Base-by-base conservation (phyloP, 2,113 vertebrate genomes). In the Paramisgurnus dabryanus region DNA sequence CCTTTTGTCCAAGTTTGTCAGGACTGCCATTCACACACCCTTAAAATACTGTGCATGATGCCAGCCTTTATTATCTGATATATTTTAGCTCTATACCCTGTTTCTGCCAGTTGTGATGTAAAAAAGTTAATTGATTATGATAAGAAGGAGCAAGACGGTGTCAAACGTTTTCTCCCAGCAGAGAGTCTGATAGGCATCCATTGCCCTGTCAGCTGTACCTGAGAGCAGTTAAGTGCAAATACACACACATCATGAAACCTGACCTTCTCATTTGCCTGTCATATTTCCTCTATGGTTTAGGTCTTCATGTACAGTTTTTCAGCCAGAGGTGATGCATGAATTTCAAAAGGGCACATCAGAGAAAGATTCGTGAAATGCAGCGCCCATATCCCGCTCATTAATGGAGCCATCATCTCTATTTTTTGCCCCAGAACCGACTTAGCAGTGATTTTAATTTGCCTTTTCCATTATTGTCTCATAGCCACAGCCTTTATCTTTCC, bases 341-440 rank as follows among this genome's bases (percentile, higher is more conserved):
- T 68, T 83, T 83, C 71, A 81, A 75, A 74, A 73, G 79, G 78
- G 78, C 65, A 72, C 49, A 63, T 77, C 55, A n/a, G 50, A 74
- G 75, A 80, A 75, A 65, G 67, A 89, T 89, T 89, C 88, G 90
- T 89, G 88, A 88, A 91, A 90, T 88, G 88, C 90, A 88, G 89
- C 87, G 86, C 87, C 90, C 88, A 90, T 90, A 89, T 93, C 91
- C 90, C 87, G 86, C 90, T 92, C 92, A 92, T 93, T 93, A 93
- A 89, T 88, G 90, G 87, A 88, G 90, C 91, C 90, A 88, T 84
- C 85, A 88, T 87, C 85, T 82, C 11, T 67, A 88, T 90, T 90
- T 92, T 89, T 88, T 71, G 74, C 84, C 82, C 67, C 80, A 65
- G 81, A 87, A 80, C 79, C 91, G 90, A 93, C 90, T 91, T 89